Evolutionary conservation across 2,888 invertebrate species (phyloP), one percentile per base, ranked within the genome.

Genomic region (Acronicta leporina): DNA sequence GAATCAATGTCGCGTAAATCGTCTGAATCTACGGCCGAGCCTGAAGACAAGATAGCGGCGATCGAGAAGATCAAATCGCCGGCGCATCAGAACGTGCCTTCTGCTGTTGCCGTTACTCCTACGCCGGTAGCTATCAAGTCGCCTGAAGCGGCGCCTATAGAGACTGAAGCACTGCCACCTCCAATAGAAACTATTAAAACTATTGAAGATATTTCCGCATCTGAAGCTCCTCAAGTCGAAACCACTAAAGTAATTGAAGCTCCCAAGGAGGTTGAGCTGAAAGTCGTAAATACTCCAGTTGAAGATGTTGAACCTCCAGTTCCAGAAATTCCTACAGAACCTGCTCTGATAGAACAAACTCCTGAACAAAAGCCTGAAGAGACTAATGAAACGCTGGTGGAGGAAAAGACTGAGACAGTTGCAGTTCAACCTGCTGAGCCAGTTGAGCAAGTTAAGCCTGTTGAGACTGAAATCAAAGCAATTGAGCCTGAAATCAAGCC

Each of bases 1-100:
- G 90, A 92, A 38, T 86, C 90, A 0, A 45, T 87, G 35, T 86
- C 92, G 0, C 82, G 87, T 8, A 93, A 92, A 65, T 87, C 90
- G 0, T 89, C 91, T 0, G 93, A 92, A 61, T 85, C 89, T 9
- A 83, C 83, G 2, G 66, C 75, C 33, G 92, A 92, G 4, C 43
- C 65, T 5, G 92, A 91, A 16, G 91, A 91, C 0, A 91, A 88
- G 68, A 81, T 87, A 78, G 86, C 87, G 1, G 84, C 83, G 5
- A 78, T 91, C 50, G 92, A 92, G 53, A 94, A 89, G 74, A 89
- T 91, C 2, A 91, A 86, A 60, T 87, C 91, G 0, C 89, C 90
- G 30, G 35, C 83, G n/a, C 87, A 81, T 64, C 85, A 83, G 51
- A 79, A 80, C 13, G 81, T 85, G 42, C 80, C 87, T 2, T 81